Percentiles rank a stretch among this genome's conserved stretches.
These are phyloP conservation scores for Orthosia gothica DNA, from an alignment of 2,888 invertebrate genomes.

Conservation along the genomic window DNA sequence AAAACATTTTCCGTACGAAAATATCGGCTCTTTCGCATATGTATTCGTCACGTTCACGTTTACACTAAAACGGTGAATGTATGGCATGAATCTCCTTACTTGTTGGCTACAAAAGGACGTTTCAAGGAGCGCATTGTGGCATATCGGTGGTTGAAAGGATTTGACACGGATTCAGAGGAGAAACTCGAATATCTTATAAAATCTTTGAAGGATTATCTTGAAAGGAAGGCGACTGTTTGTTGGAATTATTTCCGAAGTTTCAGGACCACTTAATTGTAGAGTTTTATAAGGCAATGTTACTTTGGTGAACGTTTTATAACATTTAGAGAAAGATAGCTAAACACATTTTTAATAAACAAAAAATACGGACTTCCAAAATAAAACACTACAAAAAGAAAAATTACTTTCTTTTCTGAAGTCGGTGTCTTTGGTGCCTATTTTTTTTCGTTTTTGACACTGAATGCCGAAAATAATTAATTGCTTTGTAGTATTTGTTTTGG, in stretches of 20 bases:
- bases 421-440: too few species aligned
- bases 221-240: constrained; percentile 50
- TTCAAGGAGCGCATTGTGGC: constrained; percentile 64
- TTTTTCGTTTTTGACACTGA: too few species aligned
- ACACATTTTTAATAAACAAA: too few species aligned
- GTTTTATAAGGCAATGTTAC: constrained; percentile 59
- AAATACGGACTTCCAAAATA: too few species aligned
- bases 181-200: constrained; percentile 64
- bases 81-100: constrained; percentile 63
- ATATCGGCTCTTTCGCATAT: constrained; percentile 56
- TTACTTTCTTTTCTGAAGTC: too few species aligned
- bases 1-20: constrained; percentile 29
- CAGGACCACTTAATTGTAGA: constrained; percentile 34
- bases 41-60: constrained; percentile 50
- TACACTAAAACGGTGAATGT: constrained; percentile 54
- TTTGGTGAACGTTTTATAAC: constrained; percentile 21
- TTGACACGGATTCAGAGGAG: constrained; percentile 53
- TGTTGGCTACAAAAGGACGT: constrained; percentile 59
- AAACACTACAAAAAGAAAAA: too few species aligned
- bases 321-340: constrained; percentile 3
- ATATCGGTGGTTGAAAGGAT: constrained; percentile 67
- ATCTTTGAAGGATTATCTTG: constrained; percentile 65
- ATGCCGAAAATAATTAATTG: too few species aligned
- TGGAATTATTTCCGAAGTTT: constrained; percentile 50
- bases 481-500: too few species aligned